Evolutionary conservation across 2,797 vertebrate species (phyloP).

Genomic region (Labeo calbasu): DNA sequence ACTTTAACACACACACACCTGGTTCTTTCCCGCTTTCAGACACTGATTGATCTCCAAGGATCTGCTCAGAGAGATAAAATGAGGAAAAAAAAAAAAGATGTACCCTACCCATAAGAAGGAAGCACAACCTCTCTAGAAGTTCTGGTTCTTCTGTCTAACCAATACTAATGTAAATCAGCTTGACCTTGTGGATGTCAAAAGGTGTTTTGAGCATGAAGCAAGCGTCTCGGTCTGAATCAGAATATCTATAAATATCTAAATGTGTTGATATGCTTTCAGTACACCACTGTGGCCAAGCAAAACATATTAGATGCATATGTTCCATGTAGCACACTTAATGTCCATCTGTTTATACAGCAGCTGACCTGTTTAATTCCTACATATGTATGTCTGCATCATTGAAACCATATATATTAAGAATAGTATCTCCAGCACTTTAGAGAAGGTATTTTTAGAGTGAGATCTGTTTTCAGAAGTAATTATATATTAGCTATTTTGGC

Average conservation of each 20-base stretch:
- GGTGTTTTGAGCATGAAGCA: neutral
- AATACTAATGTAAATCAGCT: neutral
- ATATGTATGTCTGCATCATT: neutral
- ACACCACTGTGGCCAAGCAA: neutral
- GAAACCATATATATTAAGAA: too few relatives aligned
- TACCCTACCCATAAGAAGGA: neutral
- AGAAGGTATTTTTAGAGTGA: neutral
- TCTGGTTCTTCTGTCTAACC: neutral
- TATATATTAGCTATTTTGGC: neutral
- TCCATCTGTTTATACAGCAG: neutral
- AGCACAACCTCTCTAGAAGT: neutral
- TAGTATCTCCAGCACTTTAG: neutral
- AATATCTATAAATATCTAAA: neutral
- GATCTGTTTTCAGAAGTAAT: neutral
- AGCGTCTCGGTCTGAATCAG: neutral
- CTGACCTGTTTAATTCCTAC: neutral
- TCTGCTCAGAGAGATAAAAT: slow-evolving; percentile 5
- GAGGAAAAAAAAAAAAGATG: neutral
- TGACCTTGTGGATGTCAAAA: neutral
- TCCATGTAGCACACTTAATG: neutral
- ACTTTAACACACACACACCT: slow-evolving; percentile 1
- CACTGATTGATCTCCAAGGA: neutral
- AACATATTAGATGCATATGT: neutral
- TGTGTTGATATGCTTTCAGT: neutral
- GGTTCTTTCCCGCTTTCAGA: neutral